Evolutionary conservation across 2,113 vertebrate genomes (phyloP).

Genomic region (Uropsilus gracilis): DNA sequence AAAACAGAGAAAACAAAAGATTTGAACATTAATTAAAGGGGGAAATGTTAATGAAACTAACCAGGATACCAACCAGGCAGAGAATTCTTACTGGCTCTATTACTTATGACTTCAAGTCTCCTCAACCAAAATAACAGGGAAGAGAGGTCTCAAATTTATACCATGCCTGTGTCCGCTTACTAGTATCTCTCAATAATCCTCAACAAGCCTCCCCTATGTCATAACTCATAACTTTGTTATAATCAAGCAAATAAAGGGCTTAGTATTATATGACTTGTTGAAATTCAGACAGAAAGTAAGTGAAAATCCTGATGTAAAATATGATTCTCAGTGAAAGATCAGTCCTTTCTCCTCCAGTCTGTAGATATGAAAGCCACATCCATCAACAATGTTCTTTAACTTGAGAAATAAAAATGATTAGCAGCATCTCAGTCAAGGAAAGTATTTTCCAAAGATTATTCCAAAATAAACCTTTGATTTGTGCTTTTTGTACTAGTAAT

Average conservation of each 20-base stretch:
- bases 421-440: not conserved
- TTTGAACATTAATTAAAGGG: not conserved
- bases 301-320: not conserved
- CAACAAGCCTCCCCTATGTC: not conserved
- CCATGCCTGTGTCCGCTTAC: not conserved
- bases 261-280: not conserved
- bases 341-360: not conserved
- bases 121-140: not conserved
- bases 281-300: not conserved
- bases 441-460: slow-evolving; percentile 10
- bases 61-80: not conserved
- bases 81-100: not conserved
- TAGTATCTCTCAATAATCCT: not conserved
- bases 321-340: not conserved
- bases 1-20: not conserved
- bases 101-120: not conserved
- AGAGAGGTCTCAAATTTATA: not conserved
- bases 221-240: not conserved
- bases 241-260: not conserved
- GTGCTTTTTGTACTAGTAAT: not conserved
- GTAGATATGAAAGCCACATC: not conserved
- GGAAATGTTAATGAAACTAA: not conserved
- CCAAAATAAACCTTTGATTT: not conserved
- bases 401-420: not conserved
- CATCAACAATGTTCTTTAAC: not conserved